These are phyloP conservation scores for Pseudomugil tenellus DNA, from an alignment of 2,797 vertebrate genomes.

Conservation along the genomic window DNA sequence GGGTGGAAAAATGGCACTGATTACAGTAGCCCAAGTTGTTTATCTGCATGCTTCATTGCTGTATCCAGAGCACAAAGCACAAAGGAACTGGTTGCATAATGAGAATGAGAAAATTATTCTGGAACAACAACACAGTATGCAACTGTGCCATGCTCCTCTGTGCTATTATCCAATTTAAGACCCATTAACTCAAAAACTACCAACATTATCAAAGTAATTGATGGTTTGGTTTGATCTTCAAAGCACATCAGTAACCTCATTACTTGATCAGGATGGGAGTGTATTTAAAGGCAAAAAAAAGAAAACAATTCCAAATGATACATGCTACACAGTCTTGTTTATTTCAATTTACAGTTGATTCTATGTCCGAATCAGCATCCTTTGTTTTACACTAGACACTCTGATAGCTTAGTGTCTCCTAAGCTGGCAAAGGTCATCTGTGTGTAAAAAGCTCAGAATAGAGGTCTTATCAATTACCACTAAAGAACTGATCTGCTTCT, in stretches of 20 bases:
- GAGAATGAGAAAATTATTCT: constrained; percentile 64
- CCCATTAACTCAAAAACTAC: constrained; percentile 60
- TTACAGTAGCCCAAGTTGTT: constrained; percentile 7
- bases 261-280: constrained; percentile 36
- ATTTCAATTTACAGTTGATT: neutral
- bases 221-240: constrained; percentile 59
- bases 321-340: too few species aligned
- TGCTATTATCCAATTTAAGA: constrained; percentile 65
- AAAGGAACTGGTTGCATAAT: constrained; percentile 58
- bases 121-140: constrained; percentile 53
- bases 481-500: constrained; percentile 68
- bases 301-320: too few species aligned
- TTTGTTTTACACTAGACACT: constrained; percentile 39
- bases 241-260: constrained; percentile 55
- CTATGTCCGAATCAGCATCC: constrained; percentile 13
- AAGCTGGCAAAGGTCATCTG: constrained; percentile 50
- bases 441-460: constrained; percentile 36
- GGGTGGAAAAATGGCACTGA: constrained; percentile 18
- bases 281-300: neutral
- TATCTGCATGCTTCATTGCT: constrained; percentile 12
- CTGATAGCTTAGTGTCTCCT: constrained; percentile 34
- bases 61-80: constrained; percentile 43
- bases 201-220: constrained; percentile 48
- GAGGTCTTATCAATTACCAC: constrained; percentile 55
- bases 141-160: constrained; percentile 42